Conservation (phyloP, 2,113 vertebrate genomes). For the Sisor rabdophorus region DNA sequence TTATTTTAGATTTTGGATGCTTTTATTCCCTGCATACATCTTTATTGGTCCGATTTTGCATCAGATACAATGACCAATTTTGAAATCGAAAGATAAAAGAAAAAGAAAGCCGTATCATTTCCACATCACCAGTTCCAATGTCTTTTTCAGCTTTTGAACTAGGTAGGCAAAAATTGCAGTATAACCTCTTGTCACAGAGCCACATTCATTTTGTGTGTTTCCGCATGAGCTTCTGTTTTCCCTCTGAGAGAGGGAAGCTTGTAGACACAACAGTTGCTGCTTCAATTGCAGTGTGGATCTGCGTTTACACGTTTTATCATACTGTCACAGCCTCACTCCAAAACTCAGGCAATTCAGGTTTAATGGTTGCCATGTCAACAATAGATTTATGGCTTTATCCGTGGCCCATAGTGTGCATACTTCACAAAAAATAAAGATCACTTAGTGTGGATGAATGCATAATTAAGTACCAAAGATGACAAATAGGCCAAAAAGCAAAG, state of each 20-base stretch:
- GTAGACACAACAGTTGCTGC: conserved; percentile 57
- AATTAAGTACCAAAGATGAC: conserved; percentile 43
- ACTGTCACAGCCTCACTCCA: conserved; percentile 47
- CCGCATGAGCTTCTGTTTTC: conserved; percentile 39
- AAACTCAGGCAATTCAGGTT: conserved; percentile 57
- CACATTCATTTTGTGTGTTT: conserved; percentile 32
- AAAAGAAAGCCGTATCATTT: conserved; percentile 24
- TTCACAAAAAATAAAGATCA: conserved; percentile 54
- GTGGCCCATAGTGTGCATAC: conserved; percentile 42
- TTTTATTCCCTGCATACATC: conserved; percentile 3
- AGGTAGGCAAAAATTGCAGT: conserved; percentile 10
- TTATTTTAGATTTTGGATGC: conserved; percentile 33
- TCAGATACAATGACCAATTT: neutral
- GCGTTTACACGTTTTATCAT: conserved; percentile 50
- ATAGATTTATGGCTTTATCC: conserved; percentile 59
- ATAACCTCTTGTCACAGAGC: conserved; percentile 22
- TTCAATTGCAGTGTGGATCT: conserved; percentile 52
- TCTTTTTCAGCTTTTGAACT: conserved; percentile 21
- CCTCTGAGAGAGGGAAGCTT: conserved; percentile 46
- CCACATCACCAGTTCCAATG: conserved; percentile 9
- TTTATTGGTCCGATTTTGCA: conserved; percentile 5
- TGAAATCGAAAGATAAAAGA: neutral
- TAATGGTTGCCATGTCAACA: conserved; percentile 67
- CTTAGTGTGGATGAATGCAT: conserved; percentile 52
- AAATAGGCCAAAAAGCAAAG: conserved; percentile 37